These are phyloP conservation scores for Motacilla tschutschensis DNA, from an alignment of 2,113 vertebrate genomes.

Conservation along the genomic window DNA sequence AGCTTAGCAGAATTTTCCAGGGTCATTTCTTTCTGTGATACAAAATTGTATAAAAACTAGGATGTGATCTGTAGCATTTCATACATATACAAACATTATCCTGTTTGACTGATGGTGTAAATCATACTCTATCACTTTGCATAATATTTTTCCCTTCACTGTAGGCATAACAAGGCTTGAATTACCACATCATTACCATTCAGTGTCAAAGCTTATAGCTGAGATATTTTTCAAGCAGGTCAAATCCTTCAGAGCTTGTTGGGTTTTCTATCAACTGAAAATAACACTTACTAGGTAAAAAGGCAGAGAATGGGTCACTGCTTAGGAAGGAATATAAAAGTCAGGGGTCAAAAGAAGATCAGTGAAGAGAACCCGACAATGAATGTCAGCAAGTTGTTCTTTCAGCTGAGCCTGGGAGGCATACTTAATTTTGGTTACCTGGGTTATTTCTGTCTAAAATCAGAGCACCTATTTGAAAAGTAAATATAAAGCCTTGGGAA, in stretches of 20 bases:
- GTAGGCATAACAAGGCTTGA: not conserved
- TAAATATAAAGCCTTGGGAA: not conserved
- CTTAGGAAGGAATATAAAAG: not conserved
- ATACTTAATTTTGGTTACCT: not conserved
- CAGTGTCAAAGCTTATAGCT: not conserved
- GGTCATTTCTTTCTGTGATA: not conserved
- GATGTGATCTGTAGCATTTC: not conserved
- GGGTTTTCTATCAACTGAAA: conserved; percentile 24
- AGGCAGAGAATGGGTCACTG: not conserved
- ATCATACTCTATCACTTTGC: not conserved
- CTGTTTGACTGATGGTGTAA: conserved; percentile 1
- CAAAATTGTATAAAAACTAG: not conserved
- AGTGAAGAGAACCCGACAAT: not conserved
- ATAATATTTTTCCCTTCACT: conserved; percentile 20
- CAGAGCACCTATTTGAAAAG: not conserved
- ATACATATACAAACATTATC: not conserved
- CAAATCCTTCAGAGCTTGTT: conserved; percentile 21
- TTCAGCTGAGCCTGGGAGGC: not conserved
- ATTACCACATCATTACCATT: conserved; percentile 16
- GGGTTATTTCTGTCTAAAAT: not conserved
- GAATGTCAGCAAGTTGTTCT: not conserved
- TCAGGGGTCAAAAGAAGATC: conserved; percentile 14
- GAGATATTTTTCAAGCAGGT: conserved; percentile 3
- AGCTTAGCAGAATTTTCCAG: not conserved
- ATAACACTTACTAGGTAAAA: not conserved